Conservation (phyloP, 2,888 invertebrate genomes). For the Epicampocera succincta region DNA sequence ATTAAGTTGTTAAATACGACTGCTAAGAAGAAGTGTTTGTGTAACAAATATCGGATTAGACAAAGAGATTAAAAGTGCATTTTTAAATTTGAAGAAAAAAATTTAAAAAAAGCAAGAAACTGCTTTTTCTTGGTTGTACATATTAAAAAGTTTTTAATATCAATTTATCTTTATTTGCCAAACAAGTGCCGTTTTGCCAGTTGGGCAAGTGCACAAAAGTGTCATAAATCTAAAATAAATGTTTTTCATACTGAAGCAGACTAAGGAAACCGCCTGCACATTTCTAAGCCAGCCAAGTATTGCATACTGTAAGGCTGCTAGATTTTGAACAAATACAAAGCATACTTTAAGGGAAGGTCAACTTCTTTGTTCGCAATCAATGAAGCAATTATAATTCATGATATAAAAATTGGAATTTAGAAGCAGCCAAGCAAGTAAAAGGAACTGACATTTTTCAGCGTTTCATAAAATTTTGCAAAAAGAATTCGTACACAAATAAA, state of each 20-base stretch:
- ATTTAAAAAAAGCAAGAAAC: too few relatives aligned
- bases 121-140: background rate
- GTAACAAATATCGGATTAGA: background rate
- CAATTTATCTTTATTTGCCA: constrained; percentile 1
- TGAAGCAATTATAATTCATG: background rate
- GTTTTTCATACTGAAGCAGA: background rate
- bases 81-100: too few relatives aligned
- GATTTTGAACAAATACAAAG: constrained; percentile 30
- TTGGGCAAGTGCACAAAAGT: constrained; percentile 33
- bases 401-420: background rate
- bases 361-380: constrained; percentile 5
- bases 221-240: constrained; percentile 37
- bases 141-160: background rate
- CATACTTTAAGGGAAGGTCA: constrained; percentile 21
- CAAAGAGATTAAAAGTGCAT: background rate
- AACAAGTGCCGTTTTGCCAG: constrained; percentile 20
- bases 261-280: background rate
- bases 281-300: background rate
- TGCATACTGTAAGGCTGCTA: background rate
- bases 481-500: too few relatives aligned
- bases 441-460: too few relatives aligned
- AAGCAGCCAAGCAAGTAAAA: too few relatives aligned
- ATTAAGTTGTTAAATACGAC: constrained; percentile 47
- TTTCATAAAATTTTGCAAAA: too few relatives aligned
- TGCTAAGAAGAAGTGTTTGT: constrained; percentile 20